Evolutionary conservation across 2,888 invertebrate genomes (phyloP).

Genomic region (Hylaea fasciaria): DNA sequence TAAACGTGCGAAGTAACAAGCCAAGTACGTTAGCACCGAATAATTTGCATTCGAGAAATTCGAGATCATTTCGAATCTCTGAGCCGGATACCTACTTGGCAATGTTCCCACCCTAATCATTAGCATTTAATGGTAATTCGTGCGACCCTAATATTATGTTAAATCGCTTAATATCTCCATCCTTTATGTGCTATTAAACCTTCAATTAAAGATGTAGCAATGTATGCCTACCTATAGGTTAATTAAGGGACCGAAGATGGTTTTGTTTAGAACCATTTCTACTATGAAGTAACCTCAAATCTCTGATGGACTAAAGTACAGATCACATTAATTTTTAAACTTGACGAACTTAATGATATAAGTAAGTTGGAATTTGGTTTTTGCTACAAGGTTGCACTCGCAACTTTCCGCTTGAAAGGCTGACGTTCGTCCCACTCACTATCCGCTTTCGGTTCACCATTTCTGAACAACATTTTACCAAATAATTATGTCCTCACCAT

Average conservation of each 20-base stretch:
- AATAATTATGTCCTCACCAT: neutral
- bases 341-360: no score
- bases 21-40: constrained; percentile 56
- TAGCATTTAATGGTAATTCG: constrained; percentile 57
- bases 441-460: no score
- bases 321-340: no score
- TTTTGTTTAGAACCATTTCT: no score
- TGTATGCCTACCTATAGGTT: neutral
- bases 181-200: constrained; percentile 17
- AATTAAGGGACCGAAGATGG: no score
- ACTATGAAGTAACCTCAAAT: no score
- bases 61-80: constrained; percentile 59
- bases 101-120: constrained; percentile 55
- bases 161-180: constrained; percentile 34
- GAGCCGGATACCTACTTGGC: constrained; percentile 54
- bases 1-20: constrained; percentile 52
- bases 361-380: no score
- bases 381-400: no score
- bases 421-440: no score
- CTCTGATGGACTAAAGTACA: no score
- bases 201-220: constrained; percentile 16
- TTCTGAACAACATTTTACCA: neutral
- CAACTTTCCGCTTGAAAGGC: no score
- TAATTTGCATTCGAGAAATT: constrained; percentile 56
- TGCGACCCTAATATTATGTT: constrained; percentile 41